These are phyloP conservation scores for Eretmocerus hayati DNA, from an alignment of 2,888 invertebrate genomes.

Conservation along the genomic window DNA sequence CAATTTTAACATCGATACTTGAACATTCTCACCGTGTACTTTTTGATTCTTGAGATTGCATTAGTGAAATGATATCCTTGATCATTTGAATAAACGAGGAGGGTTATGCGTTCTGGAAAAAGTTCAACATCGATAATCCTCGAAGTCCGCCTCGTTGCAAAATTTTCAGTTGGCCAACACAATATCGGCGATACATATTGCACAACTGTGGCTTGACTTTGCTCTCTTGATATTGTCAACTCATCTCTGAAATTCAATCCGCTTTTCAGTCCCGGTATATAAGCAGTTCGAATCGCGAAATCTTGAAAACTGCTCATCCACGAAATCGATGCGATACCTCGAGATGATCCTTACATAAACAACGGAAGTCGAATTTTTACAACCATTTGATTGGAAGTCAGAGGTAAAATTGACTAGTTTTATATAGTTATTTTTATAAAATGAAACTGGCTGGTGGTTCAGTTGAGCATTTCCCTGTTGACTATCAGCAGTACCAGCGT, in stretches of 20 bases:
- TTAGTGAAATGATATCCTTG: slow-evolving; percentile 7
- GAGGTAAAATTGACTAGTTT: slow-evolving; percentile 47
- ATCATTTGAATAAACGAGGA: slow-evolving; percentile 22
- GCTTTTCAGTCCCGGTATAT: slow-evolving; percentile 11
- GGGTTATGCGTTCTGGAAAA: no score
- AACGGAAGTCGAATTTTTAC: slow-evolving; percentile 35
- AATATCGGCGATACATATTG: slow-evolving; percentile 14
- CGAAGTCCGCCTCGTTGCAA: slow-evolving; percentile 15
- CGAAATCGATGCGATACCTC: no score
- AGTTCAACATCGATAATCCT: slow-evolving; percentile 20
- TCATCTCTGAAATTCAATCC: slow-evolving; percentile 46
- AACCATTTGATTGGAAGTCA: slow-evolving; percentile 43
- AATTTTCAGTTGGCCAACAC: slow-evolving; percentile 13
- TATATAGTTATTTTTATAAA: slow-evolving; percentile 49
- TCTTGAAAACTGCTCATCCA: no score
- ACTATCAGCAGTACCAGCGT: no score
- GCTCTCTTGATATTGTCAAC: slow-evolving; percentile 38
- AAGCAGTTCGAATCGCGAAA: no score
- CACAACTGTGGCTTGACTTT: slow-evolving; percentile 45
- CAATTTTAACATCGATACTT: slow-evolving; percentile 22
- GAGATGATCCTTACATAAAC: no score
- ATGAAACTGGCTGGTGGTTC: slow-evolving; percentile 38
- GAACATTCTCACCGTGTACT: slow-evolving; percentile 15
- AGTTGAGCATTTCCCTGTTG: slow-evolving; percentile 4
- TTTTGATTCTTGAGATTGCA: slow-evolving; percentile 11